These are phyloP conservation scores for Adineta ricciae DNA, from an alignment of 2,888 invertebrate genomes.

Conservation along the genomic window DNA sequence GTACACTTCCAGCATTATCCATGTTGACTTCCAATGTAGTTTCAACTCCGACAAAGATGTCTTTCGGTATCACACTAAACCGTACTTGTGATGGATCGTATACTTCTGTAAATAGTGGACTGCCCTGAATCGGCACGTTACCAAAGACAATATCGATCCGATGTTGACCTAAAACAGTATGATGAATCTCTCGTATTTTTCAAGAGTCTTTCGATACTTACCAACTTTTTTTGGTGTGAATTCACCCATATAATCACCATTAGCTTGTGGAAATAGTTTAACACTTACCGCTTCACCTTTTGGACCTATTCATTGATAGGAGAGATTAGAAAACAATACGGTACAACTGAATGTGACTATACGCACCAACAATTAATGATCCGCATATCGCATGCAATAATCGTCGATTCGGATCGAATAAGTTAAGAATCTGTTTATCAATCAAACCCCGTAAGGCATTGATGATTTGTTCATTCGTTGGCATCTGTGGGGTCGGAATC, in stretches of 20 bases:
- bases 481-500: background rate
- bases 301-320: conserved; percentile 47
- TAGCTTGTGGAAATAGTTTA: conserved; percentile 85
- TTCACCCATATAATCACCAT: conserved; percentile 85
- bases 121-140: conserved; percentile 36
- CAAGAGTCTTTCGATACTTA: conserved; percentile 34
- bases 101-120: conserved; percentile 53
- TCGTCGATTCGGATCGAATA: background rate
- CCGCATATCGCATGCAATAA: background rate
- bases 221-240: conserved; percentile 56
- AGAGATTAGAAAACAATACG: too few relatives aligned
- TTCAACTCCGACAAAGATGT: conserved; percentile 28
- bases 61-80: conserved; percentile 40
- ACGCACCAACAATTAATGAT: background rate
- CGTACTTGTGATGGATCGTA: conserved; percentile 54
- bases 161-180: conserved; percentile 36
- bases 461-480: background rate
- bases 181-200: background rate
- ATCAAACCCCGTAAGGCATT: background rate
- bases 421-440: background rate
- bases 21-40: conserved; percentile 60
- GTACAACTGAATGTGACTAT: background rate
- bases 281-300: conserved; percentile 63
- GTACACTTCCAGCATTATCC: conserved; percentile 78
- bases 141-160: conserved; percentile 44